phyloP scores from a whole-genome alignment of 2,888 invertebrate species.

The Tetranychus piercei region DNA sequence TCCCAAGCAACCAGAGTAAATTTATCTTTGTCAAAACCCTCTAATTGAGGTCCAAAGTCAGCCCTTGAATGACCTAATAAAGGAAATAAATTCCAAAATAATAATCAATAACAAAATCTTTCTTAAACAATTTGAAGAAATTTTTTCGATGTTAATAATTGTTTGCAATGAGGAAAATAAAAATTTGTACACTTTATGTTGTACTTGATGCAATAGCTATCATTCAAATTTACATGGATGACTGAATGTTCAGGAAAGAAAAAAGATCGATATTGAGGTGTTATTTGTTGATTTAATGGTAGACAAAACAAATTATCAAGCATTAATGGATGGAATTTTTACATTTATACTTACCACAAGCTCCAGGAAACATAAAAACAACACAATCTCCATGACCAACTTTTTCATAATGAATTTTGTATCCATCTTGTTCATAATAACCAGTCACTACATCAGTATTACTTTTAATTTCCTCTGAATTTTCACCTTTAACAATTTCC shows the following conservation, averaged over 20 bases:
- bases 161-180: background rate
- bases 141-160: background rate
- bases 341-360: background rate
- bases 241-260: no score
- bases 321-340: no score
- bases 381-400: constrained; percentile 10
- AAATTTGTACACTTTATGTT: background rate
- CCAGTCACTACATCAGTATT: background rate
- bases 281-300: no score
- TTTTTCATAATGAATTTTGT: constrained; percentile 15
- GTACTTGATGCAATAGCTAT: no score
- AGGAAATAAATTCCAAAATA: background rate
- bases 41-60: constrained; percentile 50
- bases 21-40: constrained; percentile 37
- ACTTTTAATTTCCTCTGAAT: background rate
- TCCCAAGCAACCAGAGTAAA: constrained; percentile 33
- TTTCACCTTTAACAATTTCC: background rate
- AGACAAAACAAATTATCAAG: no score
- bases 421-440: constrained; percentile 10
- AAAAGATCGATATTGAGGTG: no score
- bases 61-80: constrained; percentile 52
- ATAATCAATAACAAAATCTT: background rate
- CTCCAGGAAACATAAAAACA: constrained; percentile 12
- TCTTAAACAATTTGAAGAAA: background rate
- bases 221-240: no score